A percentile compares a stretch with the other conserved stretches of the same genome.
phyloP scores from a whole-genome alignment of 2,113 vertebrate species.

The Eira barbara region DNA sequence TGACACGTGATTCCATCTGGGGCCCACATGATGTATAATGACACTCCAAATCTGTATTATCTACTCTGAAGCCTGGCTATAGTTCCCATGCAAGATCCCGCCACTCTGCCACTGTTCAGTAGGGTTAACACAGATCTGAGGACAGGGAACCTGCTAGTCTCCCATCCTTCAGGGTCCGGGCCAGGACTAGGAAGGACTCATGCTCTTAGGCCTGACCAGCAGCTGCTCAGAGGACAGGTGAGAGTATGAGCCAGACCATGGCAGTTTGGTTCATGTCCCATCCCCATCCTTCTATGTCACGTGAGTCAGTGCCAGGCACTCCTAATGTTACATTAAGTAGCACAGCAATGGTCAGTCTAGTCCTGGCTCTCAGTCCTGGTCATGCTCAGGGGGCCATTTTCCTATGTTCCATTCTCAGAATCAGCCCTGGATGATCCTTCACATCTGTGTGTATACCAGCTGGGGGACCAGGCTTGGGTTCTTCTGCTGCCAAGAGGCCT shows the following conservation, averaged over 20 bases:
- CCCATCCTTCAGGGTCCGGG: not conserved
- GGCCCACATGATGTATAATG: not conserved
- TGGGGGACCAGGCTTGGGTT: not conserved
- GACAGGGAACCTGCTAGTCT: not conserved
- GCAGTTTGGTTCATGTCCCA: not conserved
- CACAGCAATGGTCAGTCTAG: not conserved
- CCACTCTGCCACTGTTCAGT: not conserved
- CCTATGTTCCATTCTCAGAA: not conserved
- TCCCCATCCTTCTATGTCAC: not conserved
- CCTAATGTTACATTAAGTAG: not conserved
- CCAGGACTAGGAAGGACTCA: not conserved
- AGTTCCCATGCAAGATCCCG: not conserved
- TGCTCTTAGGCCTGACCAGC: not conserved
- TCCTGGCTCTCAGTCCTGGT: not conserved
- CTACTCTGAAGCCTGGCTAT: not conserved
- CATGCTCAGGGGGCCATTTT: not conserved
- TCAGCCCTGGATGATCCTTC: accelerated
- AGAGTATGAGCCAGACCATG: not conserved
- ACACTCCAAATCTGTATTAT: not conserved
- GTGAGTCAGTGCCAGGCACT: not conserved
- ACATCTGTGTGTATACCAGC: accelerated
- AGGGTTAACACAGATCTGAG: not conserved
- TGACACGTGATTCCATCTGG: not conserved
- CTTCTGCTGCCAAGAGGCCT: accelerated
- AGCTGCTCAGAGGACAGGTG: not conserved